phyloP scores from a whole-genome alignment of 2,797 vertebrate species.

The Peromyscus nudipes region DNA sequence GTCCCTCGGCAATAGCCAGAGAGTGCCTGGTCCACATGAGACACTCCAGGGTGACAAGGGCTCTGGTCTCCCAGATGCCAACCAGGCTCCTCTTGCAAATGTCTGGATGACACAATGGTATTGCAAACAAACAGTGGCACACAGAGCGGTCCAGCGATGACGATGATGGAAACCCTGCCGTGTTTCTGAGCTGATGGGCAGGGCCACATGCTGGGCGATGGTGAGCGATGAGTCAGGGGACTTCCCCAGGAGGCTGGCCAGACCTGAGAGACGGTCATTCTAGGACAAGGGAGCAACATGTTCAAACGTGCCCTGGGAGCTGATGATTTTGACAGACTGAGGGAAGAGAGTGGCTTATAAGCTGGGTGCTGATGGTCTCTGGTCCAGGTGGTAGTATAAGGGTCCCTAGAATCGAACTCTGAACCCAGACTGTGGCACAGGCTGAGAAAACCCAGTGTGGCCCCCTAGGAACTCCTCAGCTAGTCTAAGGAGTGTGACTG shows the following conservation, averaged over 20 bases:
- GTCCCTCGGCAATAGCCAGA: neutral
- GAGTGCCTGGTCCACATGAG: neutral
- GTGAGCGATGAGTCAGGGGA: neutral
- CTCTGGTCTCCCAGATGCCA: neutral
- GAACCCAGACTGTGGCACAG: neutral
- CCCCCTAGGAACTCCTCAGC: neutral
- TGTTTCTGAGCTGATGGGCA: neutral
- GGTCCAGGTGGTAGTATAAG: neutral
- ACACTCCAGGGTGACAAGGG: neutral
- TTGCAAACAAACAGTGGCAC: neutral
- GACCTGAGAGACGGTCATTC: neutral
- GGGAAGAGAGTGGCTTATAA: neutral
- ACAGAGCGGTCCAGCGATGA: neutral
- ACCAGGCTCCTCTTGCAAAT: neutral
- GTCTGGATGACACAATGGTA: neutral
- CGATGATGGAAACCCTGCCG: neutral
- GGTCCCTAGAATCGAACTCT: neutral
- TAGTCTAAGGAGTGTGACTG: neutral
- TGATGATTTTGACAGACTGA: neutral
- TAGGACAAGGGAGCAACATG: neutral
- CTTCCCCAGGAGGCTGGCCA: neutral
- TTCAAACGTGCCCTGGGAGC: neutral
- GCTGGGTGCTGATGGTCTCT: neutral
- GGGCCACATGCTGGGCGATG: neutral
- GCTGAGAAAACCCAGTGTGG: neutral